Conservation (phyloP, 2,113 vertebrate species). For the Ageneiosus marmoratus region DNA sequence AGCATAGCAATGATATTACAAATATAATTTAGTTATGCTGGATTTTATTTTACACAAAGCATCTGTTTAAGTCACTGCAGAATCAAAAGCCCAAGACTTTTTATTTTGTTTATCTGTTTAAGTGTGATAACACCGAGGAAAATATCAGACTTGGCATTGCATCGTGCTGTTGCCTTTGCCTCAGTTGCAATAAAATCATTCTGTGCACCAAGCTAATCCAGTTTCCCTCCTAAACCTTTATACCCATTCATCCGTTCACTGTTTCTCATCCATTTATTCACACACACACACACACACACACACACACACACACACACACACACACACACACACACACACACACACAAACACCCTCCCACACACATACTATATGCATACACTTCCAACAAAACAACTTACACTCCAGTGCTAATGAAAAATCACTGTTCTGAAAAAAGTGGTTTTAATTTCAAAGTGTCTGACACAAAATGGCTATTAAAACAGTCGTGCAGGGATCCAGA, state of each 20-base stretch:
- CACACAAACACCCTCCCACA: too few species aligned
- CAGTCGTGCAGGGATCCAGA: slow-evolving; percentile 7
- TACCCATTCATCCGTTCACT: slow-evolving; percentile 23
- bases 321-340: slow-evolving; percentile 25
- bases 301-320: slow-evolving; percentile 10
- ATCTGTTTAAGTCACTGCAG: neutral
- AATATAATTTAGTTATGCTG: neutral
- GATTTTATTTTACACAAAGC: neutral
- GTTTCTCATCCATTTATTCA: slow-evolving; percentile 11
- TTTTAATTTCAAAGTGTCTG: slow-evolving; percentile 33
- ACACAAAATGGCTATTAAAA: slow-evolving; percentile 32
- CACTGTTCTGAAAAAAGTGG: slow-evolving; percentile 35
- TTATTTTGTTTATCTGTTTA: neutral
- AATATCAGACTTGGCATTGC: neutral
- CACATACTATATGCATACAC: neutral
- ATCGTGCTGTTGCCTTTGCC: neutral
- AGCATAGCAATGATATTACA: neutral
- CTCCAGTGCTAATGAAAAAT: slow-evolving; percentile 43
- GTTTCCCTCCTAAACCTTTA: slow-evolving; percentile 17
- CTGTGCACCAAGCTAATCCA: slow-evolving; percentile 6
- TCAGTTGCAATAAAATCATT: slow-evolving; percentile 1
- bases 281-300: slow-evolving; percentile 4
- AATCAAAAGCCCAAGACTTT: neutral
- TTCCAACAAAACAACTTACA: slow-evolving; percentile 17
- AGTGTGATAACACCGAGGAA: neutral